Conservation (phyloP, 2,888 invertebrate genomes). For the Ennomos erosarius region DNA sequence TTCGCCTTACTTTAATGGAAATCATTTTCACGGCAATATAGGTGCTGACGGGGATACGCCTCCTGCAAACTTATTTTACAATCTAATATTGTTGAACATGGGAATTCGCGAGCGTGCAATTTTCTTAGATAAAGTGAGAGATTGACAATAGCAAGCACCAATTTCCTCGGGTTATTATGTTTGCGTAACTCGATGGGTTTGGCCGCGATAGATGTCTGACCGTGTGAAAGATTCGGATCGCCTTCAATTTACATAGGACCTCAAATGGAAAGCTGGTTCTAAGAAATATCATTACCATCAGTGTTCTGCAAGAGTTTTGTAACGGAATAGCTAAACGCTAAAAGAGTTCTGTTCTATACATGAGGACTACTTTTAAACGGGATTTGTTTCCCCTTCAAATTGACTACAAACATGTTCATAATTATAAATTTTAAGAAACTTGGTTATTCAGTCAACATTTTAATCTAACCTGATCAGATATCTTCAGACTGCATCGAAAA, state of each 20-base stretch:
- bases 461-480: too few relatives aligned
- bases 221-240: slow-evolving; percentile 40
- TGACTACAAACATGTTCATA: too few relatives aligned
- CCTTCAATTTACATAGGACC: slow-evolving; percentile 43
- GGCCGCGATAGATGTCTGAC: slow-evolving; percentile 29
- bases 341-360: slow-evolving; percentile 14
- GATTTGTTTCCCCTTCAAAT: too few relatives aligned
- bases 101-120: slow-evolving; percentile 23
- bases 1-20: slow-evolving; percentile 69
- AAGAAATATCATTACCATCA: slow-evolving; percentile 23
- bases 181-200: slow-evolving; percentile 26
- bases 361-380: slow-evolving; percentile 24
- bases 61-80: slow-evolving; percentile 51
- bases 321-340: slow-evolving; percentile 21
- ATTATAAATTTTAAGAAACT: too few relatives aligned
- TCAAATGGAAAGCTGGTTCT: slow-evolving; percentile 18
- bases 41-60: slow-evolving; percentile 51
- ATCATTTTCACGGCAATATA: slow-evolving; percentile 71
- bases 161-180: slow-evolving; percentile 28
- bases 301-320: slow-evolving; percentile 22
- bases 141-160: slow-evolving; percentile 32
- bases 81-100: slow-evolving; percentile 38
- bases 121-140: slow-evolving; percentile 22
- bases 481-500: too few relatives aligned
- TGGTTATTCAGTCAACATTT: too few relatives aligned